Conservation (phyloP, 2,888 invertebrate genomes). For the Xestia ashworthii region DNA sequence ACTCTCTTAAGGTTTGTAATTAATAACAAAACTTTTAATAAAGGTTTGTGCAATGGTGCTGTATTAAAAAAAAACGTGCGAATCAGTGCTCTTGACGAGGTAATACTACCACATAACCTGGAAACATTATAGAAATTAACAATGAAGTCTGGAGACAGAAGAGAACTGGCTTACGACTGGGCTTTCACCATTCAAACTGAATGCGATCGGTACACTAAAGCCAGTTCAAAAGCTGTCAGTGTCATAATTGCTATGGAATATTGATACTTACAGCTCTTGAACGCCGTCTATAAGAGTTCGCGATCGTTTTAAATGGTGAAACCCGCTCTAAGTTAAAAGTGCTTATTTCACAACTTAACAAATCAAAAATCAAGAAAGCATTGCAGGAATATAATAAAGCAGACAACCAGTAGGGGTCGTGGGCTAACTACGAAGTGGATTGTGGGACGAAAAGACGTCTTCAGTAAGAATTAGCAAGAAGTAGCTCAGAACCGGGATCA, state of each 20-base stretch:
- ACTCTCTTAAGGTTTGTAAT: background rate
- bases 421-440: background rate
- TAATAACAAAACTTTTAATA: conserved; percentile 50
- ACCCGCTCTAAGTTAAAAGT: background rate
- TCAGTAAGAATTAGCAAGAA: background rate
- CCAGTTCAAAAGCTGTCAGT: background rate
- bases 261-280: background rate
- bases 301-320: background rate
- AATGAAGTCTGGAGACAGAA: background rate
- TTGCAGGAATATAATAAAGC: background rate
- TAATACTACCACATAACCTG: conserved; percentile 85
- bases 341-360: background rate
- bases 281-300: background rate
- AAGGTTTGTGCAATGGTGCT: conserved; percentile 60
- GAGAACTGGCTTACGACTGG: background rate
- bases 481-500: background rate
- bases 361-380: background rate
- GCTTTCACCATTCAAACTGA: background rate
- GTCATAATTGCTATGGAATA: background rate
- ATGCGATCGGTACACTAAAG: background rate
- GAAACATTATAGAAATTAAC: conserved; percentile 62
- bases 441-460: background rate
- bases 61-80: conserved; percentile 66
- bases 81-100: conserved; percentile 72
- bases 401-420: background rate